Conservation (phyloP, 2,888 invertebrate genomes). For the Ophraella communa region DNA sequence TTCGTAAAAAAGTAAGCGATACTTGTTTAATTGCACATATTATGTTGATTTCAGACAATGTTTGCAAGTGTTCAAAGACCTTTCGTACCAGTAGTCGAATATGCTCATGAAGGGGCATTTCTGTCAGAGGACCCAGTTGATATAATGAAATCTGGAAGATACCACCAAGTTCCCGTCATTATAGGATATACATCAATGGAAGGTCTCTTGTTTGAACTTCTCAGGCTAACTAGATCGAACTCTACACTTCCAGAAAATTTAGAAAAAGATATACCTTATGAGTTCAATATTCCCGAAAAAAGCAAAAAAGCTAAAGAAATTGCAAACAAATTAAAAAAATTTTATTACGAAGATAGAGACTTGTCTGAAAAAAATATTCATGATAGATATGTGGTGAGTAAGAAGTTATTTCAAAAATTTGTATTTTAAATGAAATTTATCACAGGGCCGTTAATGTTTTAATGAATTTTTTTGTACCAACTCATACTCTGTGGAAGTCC, state of each 20-base stretch:
- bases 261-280: conserved; percentile 46
- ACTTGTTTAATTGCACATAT: too few species aligned
- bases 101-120: conserved; percentile 47
- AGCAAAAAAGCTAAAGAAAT: conserved; percentile 47
- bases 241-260: conserved; percentile 41
- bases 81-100: conserved; percentile 48
- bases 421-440: background rate
- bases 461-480: background rate
- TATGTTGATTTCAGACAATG: conserved; percentile 38
- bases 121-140: conserved; percentile 50
- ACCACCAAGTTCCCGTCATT: conserved; percentile 55
- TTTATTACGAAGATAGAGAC: conserved; percentile 59
- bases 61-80: conserved; percentile 40
- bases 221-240: conserved; percentile 40
- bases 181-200: conserved; percentile 55
- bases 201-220: conserved; percentile 53
- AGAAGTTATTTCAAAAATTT: background rate
- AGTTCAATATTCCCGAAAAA: conserved; percentile 44
- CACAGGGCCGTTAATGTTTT: background rate
- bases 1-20: too few species aligned
- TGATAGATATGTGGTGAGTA: conserved; percentile 51
- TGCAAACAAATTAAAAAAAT: conserved; percentile 57
- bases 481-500: too few species aligned
- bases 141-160: conserved; percentile 50
- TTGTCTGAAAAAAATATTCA: conserved; percentile 55